Percentiles rank a stretch among this genome's conserved stretches.
Conservation (phyloP, 2,888 invertebrate genomes). For the Lagria hirta region DNA sequence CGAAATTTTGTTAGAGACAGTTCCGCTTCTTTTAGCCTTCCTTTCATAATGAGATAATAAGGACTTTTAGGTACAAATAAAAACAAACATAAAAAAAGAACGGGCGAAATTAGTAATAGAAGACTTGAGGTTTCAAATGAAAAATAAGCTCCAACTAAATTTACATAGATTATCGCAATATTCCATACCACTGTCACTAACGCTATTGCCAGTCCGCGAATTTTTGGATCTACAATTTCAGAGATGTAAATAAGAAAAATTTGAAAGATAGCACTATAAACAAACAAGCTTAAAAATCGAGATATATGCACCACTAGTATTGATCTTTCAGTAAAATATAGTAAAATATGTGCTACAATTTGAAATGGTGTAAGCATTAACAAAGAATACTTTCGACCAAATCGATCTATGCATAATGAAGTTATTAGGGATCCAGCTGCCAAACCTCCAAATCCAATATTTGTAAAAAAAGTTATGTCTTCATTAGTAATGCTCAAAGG, state of each 20-base stretch:
- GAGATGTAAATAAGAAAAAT: slow-evolving; percentile 35
- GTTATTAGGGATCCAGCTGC: slow-evolving; percentile 63
- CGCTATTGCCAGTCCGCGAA: too few species aligned
- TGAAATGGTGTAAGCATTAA: slow-evolving; percentile 62
- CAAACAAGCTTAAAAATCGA: slow-evolving; percentile 52
- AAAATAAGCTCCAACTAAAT: too few species aligned
- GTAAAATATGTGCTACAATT: slow-evolving; percentile 44
- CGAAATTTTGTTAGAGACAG: background rate
- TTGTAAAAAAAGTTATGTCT: slow-evolving; percentile 63
- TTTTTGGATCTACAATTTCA: background rate
- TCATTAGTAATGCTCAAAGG: slow-evolving; percentile 49
- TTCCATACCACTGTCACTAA: too few species aligned
- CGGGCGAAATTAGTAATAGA: too few species aligned
- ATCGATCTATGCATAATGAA: slow-evolving; percentile 63
- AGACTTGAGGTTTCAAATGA: too few species aligned
- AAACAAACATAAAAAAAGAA: too few species aligned
- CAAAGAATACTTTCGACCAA: slow-evolving; percentile 62
- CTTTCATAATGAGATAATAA: too few species aligned
- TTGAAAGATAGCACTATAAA: slow-evolving; percentile 60
- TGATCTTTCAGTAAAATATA: background rate
- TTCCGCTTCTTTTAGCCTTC: too few species aligned
- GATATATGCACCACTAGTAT: background rate
- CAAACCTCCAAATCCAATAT: slow-evolving; percentile 64
- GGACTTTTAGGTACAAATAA: too few species aligned
- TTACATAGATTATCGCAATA: too few species aligned